These are phyloP conservation scores for Apis mellifera DNA, from an alignment of 1,140 invertebrate genomes.

Conservation along the genomic window DNA sequence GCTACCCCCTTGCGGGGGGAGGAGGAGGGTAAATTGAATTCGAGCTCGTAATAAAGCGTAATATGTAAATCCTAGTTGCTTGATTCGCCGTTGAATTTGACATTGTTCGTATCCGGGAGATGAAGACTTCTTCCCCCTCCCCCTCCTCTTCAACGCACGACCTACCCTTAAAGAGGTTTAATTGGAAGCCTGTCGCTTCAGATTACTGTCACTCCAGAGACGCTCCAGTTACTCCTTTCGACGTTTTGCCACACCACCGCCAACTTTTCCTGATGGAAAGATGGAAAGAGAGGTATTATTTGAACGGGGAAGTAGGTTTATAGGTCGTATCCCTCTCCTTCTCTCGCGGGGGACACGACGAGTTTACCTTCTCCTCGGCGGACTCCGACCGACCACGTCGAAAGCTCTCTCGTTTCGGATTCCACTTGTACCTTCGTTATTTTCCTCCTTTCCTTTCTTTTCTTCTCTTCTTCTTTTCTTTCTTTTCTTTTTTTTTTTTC, in stretches of 20 bases:
- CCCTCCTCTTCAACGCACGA: constrained; percentile 24
- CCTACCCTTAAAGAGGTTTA: constrained; percentile 69
- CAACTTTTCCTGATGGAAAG: constrained; percentile 28
- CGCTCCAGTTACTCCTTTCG: constrained; percentile 70
- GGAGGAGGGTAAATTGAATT: constrained; percentile 60
- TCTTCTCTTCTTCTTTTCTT: background rate
- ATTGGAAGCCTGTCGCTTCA: constrained; percentile 73
- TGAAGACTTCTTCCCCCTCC: constrained; percentile 10
- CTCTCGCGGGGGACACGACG: constrained; percentile 47
- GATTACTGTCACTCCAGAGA: constrained; percentile 72
- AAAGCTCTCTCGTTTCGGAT: constrained; percentile 42
- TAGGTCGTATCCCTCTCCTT: constrained; percentile 51
- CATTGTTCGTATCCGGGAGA: constrained; percentile 60
- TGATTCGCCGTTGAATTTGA: constrained; percentile 51
- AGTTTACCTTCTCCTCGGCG: constrained; percentile 17
- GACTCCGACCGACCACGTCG: constrained; percentile 38
- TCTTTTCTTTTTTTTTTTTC: background rate
- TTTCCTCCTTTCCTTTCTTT: background rate
- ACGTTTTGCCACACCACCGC: constrained; percentile 20
- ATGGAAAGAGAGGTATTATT: constrained; percentile 47
- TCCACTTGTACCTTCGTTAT: constrained; percentile 39
- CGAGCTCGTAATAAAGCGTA: constrained; percentile 64
- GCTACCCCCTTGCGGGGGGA: background rate
- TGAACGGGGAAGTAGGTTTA: constrained; percentile 62
- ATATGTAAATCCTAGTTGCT: constrained; percentile 67